Evolutionary conservation across 2,888 invertebrate genomes (phyloP), one percentile per base, ranked within the genome.

Genomic region (Polyommatus iphigenia): DNA sequence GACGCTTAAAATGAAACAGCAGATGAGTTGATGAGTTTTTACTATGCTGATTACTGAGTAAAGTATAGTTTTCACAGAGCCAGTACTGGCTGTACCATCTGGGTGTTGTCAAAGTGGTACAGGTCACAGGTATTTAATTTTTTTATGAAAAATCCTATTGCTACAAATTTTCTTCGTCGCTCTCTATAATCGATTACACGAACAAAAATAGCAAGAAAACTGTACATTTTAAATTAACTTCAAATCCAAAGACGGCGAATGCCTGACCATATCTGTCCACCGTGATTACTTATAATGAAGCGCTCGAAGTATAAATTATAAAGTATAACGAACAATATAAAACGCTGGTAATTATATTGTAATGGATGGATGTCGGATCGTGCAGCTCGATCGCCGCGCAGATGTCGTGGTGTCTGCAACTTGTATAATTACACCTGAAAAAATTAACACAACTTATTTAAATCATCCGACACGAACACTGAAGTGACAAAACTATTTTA

Each of bases 241-340:
- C 13, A 24, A 29, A 32, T 15, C 29, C 29, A 67, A 29, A 67
- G 18, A 67, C 29, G 29, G 15, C 67, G 13, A 67, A 32, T 32
- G 67, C 67, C 67, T 67, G 67, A 67, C 67, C 67, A 67, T 67
- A 15, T 67, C 67, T 67, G 67, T 67, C 67, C 29, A 67, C 67
- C 67, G 67, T 67, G 67, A 67, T 67, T 67, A 67, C 15, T 67
- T 32, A 32, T 67, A 32, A 67, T 67, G 29, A 67, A 18, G 0
- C 15, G 67, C 29, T 67, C 20, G 67, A 32, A 67, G 67, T 67
- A 67, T 67, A 67, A 67, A 67, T 67, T 67, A 67, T 67, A 2
- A 10, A 67, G 29, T 29, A 67, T 67, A 32, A 67, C 67, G 67
- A 29, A 67, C 29, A 29, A 29, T 67, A 67, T 67, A 24, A 67